Percentiles rank a stretch among this genome's conserved stretches.
Conservation (phyloP, 2,888 invertebrate genomes). For the Holacanthella duospinosa region DNA sequence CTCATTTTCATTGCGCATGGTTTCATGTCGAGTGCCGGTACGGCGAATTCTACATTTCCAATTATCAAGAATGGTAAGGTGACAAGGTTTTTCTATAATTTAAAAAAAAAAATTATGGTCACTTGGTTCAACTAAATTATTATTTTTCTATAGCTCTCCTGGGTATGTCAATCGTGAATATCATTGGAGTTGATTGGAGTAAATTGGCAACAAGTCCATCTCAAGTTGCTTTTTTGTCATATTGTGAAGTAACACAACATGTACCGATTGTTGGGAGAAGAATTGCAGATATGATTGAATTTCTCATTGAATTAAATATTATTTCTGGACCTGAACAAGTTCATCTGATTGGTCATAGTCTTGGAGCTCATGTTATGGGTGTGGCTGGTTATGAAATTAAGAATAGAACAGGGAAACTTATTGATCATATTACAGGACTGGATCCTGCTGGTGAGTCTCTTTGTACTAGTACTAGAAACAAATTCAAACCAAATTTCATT, state of each 20-base stretch:
- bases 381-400: neutral
- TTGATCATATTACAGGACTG: slow-evolving; percentile 7
- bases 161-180: neutral
- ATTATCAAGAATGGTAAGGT: slow-evolving; percentile 1
- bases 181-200: slow-evolving; percentile 7
- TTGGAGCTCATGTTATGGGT: slow-evolving; percentile 7
- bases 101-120: neutral
- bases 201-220: neutral
- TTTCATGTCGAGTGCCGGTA: neutral
- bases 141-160: neutral
- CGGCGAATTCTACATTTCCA: neutral
- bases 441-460: slow-evolving; percentile 7
- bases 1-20: neutral
- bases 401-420: neutral
- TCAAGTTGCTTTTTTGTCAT: neutral
- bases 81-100: neutral
- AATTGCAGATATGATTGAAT: neutral
- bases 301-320: neutral
- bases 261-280: neutral
- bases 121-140: too few relatives aligned
- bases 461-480: neutral
- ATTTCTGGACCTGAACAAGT: slow-evolving; percentile 5
- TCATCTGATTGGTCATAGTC: slow-evolving; percentile 10
- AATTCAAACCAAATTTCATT: neutral
- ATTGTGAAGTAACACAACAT: neutral